A percentile compares a stretch with the other conserved stretches of the same genome.
Evolutionary conservation across 2,113 vertebrate genomes (phyloP).

Genomic region (Bambusicola thoracicus): DNA sequence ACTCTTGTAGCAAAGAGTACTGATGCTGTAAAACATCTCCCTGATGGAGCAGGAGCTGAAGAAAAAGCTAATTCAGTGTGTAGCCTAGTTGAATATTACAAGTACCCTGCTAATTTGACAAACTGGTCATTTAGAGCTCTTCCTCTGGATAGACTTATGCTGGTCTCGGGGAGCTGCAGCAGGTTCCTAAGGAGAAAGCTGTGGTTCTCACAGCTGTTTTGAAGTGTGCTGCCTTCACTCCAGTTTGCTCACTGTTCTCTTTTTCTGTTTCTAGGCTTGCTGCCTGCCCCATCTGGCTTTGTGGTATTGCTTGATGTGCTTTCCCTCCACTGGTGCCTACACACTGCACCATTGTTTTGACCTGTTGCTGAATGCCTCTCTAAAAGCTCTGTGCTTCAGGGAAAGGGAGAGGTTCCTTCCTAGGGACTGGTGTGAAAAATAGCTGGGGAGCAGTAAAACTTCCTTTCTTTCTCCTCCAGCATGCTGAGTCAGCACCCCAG

Average conservation of each 20-base stretch:
- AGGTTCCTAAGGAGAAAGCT: neutral
- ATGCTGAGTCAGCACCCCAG: constrained; percentile 53
- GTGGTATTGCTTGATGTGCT: neutral
- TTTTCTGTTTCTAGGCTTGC: constrained; percentile 9
- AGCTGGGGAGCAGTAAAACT: neutral
- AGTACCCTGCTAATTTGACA: neutral
- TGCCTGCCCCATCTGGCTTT: neutral
- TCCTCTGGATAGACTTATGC: neutral
- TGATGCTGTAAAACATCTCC: neutral
- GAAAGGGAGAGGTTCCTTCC: neutral
- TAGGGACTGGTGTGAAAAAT: rapidly evolving
- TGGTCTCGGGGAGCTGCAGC: neutral
- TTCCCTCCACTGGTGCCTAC: neutral
- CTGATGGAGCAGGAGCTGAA: neutral
- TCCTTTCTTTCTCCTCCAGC: neutral
- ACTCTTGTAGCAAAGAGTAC: neutral
- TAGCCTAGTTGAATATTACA: neutral
- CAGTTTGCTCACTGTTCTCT: neutral
- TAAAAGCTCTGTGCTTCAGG: neutral
- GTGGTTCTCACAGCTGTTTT: neutral
- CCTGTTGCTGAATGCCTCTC: neutral
- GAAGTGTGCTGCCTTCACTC: neutral
- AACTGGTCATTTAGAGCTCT: neutral
- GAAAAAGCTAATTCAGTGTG: neutral
- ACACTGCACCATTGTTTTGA: neutral